A percentile compares a stretch with the other conserved stretches of the same genome.
These are phyloP conservation scores for Picus viridis DNA, from an alignment of 2,797 vertebrate genomes.

Conservation along the genomic window DNA sequence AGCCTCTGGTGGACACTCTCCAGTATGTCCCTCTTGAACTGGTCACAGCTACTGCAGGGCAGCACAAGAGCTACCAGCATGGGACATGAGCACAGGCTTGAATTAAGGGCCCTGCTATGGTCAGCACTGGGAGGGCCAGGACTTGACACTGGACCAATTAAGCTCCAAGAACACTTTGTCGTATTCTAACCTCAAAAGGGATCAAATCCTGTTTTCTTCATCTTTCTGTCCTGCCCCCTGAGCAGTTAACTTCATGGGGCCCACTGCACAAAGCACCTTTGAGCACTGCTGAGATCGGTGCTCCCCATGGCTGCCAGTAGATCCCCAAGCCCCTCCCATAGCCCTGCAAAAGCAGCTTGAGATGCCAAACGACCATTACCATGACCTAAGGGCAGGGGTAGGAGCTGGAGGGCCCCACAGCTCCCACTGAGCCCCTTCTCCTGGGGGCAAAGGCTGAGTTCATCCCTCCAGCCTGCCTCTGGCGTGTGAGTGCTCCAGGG, in stretches of 20 bases:
- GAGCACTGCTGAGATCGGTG: rapidly evolving
- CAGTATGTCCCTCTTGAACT: neutral
- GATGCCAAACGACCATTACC: neutral
- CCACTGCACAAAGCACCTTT: neutral
- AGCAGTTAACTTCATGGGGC: constrained; percentile 26
- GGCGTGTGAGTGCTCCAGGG: rapidly evolving
- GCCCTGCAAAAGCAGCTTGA: neutral
- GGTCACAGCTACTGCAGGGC: neutral
- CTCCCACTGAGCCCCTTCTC: neutral
- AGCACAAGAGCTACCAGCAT: neutral
- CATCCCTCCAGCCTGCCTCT: neutral
- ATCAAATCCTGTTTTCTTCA: constrained; percentile 51
- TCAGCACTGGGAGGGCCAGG: neutral
- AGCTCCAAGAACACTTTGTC: neutral
- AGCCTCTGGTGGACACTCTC: too few species aligned
- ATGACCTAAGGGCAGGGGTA: neutral
- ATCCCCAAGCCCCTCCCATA: neutral
- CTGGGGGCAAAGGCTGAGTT: neutral
- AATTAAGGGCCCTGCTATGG: neutral
- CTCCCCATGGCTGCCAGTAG: neutral
- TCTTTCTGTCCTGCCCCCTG: constrained; percentile 55
- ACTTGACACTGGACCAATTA: constrained; percentile 18
- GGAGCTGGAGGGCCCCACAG: neutral
- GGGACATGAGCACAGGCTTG: rapidly evolving
- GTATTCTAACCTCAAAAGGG: neutral